Conservation (phyloP, 2,888 invertebrate species). For the Polymixis lichenea region DNA sequence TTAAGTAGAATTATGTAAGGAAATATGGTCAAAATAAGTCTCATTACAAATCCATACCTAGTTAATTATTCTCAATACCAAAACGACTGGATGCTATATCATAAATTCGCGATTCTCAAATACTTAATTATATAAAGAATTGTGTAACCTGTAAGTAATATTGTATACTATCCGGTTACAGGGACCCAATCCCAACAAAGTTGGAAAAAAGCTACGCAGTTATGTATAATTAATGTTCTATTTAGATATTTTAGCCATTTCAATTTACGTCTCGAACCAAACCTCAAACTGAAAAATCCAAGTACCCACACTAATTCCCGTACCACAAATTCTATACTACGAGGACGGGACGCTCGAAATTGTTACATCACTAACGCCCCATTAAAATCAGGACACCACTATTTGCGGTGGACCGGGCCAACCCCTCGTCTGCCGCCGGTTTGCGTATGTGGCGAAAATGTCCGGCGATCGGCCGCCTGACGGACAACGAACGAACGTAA, state of each 20-base stretch:
- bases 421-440: constrained; percentile 38
- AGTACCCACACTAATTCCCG: constrained; percentile 17
- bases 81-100: neutral
- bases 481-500: constrained; percentile 15
- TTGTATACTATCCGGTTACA: neutral
- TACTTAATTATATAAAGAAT: neutral
- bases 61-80: too few relatives aligned
- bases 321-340: neutral
- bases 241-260: neutral
- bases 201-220: neutral
- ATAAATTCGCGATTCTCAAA: neutral
- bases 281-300: neutral
- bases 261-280: too few relatives aligned
- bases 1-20: too few relatives aligned
- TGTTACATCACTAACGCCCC: constrained; percentile 59
- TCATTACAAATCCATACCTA: too few relatives aligned
- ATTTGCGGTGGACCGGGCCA: constrained; percentile 52
- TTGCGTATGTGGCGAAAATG: constrained; percentile 51
- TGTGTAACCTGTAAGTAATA: neutral
- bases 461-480: neutral
- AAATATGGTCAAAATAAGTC: too few relatives aligned
- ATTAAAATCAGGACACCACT: constrained; percentile 62
- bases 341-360: constrained; percentile 25
- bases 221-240: too few relatives aligned
- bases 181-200: neutral